Evolutionary conservation across 2,888 invertebrate genomes (phyloP).

Genomic region (Drosophila pseudotakahashii): DNA sequence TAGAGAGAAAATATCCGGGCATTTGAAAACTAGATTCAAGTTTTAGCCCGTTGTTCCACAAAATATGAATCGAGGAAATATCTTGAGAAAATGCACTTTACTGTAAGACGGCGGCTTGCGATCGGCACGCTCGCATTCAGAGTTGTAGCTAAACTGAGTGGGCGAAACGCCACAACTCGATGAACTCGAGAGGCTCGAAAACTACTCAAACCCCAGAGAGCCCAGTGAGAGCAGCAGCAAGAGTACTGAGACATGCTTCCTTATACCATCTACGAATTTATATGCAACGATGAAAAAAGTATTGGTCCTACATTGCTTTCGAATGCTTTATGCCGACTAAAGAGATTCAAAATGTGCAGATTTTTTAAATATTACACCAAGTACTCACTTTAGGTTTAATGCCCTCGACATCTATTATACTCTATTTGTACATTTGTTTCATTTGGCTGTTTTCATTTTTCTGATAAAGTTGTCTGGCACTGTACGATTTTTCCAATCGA

Average conservation of each 20-base stretch:
- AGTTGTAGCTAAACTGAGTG: conserved; percentile 34
- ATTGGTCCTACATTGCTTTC: background rate
- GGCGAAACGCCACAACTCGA: conserved; percentile 19
- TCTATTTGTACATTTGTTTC: too few relatives aligned
- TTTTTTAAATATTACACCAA: background rate
- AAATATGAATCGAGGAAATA: conserved; percentile 4
- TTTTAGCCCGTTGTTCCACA: conserved; percentile 11
- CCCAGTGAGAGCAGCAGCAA: conserved; percentile 16
- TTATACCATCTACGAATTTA: conserved; percentile 11
- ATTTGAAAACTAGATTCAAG: conserved; percentile 3
- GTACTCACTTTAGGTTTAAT: too few relatives aligned
- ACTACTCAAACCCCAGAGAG: conserved; percentile 24
- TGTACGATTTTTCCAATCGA: background rate
- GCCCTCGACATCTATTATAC: too few relatives aligned
- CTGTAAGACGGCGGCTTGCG: conserved; percentile 32
- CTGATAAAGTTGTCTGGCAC: background rate
- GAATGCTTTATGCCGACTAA: background rate
- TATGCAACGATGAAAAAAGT: conserved; percentile 16
- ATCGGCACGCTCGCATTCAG: conserved; percentile 35
- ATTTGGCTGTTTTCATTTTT: background rate
- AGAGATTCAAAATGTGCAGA: background rate
- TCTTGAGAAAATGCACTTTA: conserved; percentile 15
- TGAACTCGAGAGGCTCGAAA: conserved; percentile 18
- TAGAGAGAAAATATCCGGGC: conserved; percentile 14
- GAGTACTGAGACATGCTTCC: conserved; percentile 19